Percentiles rank a stretch among this genome's conserved stretches.
Evolutionary conservation across 2,797 vertebrate genomes (phyloP).

Genomic region (Pelodytes ibericus): DNA sequence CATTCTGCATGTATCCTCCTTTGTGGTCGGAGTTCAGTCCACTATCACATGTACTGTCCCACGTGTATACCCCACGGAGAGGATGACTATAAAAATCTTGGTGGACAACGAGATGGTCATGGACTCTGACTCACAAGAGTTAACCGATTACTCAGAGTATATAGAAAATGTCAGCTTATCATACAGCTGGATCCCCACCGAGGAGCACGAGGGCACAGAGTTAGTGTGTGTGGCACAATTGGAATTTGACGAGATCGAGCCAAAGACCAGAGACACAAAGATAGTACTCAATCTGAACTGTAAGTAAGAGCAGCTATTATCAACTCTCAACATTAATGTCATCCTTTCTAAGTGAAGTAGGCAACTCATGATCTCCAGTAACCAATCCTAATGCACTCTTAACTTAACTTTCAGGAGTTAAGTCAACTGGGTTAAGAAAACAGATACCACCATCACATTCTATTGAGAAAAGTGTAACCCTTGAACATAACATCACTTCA

Average conservation of each 20-base stretch:
- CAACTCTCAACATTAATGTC: background rate
- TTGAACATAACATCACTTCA: too few species aligned
- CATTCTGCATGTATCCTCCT: constrained; percentile 66
- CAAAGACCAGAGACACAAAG: constrained; percentile 62
- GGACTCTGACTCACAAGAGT: background rate
- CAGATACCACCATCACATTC: too few species aligned
- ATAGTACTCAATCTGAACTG: constrained; percentile 72
- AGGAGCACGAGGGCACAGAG: constrained; percentile 65
- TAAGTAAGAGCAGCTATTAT: constrained; percentile 68
- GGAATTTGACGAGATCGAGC: constrained; percentile 54
- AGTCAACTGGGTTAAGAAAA: too few species aligned
- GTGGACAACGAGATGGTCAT: constrained; percentile 56
- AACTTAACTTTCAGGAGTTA: too few species aligned
- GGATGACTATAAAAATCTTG: constrained; percentile 72
- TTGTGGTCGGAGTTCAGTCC: constrained; percentile 64
- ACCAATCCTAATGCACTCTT: too few species aligned
- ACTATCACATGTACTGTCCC: constrained; percentile 72
- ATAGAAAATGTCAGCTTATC: constrained; percentile 67
- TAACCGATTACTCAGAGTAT: fast-evolving
- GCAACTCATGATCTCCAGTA: background rate
- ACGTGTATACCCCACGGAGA: constrained; percentile 72
- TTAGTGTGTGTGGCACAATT: constrained; percentile 78
- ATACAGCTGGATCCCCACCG: constrained; percentile 57
- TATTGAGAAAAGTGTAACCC: too few species aligned
- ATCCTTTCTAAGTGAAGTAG: background rate